These are phyloP conservation scores for Haliaeetus leucogaster DNA, from an alignment of 2,113 vertebrate species.

Conservation along the genomic window DNA sequence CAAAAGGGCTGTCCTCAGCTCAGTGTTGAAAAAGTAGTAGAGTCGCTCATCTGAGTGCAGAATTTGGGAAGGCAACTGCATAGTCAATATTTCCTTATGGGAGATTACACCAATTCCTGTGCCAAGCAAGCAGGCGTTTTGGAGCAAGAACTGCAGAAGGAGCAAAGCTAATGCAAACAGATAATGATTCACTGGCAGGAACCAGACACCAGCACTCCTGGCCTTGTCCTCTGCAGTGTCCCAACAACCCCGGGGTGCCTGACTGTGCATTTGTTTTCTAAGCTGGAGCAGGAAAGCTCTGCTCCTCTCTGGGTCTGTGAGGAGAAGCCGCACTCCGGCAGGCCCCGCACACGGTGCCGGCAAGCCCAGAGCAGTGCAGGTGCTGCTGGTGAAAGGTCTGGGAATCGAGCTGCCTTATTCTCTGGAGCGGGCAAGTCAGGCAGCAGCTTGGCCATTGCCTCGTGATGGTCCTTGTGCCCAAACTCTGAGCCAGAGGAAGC, in stretches of 20 bases:
- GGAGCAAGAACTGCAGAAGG: neutral
- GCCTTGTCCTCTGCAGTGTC: neutral
- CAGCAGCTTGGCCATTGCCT: neutral
- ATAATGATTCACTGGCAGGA: neutral
- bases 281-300: neutral
- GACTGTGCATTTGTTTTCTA: neutral
- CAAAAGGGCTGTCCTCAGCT: neutral
- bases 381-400: neutral
- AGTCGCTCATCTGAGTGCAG: neutral
- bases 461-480: neutral
- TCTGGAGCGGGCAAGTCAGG: neutral
- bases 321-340: accelerated
- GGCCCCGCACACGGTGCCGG: accelerated
- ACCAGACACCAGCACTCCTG: neutral
- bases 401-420: neutral
- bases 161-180: neutral
- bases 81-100: neutral
- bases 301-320: neutral
- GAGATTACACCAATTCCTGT: neutral
- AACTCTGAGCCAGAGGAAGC: neutral
- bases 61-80: neutral
- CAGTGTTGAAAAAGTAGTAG: neutral
- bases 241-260: too few relatives aligned
- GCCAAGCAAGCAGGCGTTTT: neutral
- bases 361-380: neutral